phyloP scores from a whole-genome alignment of 2,797 vertebrate species.

The Chrosomus eos region DNA sequence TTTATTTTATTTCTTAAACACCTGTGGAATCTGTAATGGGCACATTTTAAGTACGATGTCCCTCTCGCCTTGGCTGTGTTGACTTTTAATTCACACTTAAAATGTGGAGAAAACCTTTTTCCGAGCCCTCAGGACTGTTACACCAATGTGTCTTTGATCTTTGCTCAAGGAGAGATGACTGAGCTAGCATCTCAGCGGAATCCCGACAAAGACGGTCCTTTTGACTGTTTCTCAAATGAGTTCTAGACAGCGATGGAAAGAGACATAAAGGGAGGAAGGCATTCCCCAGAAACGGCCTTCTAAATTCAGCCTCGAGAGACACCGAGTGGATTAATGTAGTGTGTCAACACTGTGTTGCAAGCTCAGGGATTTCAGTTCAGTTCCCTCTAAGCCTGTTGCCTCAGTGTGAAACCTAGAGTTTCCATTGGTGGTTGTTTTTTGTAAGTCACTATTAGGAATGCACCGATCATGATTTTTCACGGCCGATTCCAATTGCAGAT shows the following conservation, averaged over 20 bases:
- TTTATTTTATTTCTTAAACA: conserved; percentile 10
- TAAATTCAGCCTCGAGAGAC: conserved; percentile 33
- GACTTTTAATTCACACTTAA: conserved; percentile 44
- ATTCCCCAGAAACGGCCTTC: conserved; percentile 20
- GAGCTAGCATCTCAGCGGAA: conserved; percentile 16
- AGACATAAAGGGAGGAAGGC: conserved; percentile 8
- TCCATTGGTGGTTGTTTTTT: background rate
- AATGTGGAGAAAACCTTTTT: conserved; percentile 34
- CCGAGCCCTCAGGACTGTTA: conserved; percentile 25
- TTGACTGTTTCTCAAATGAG: conserved; percentile 40
- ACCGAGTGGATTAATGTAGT: conserved; percentile 37
- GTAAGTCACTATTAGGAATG: background rate
- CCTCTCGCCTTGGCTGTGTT: conserved; percentile 16
- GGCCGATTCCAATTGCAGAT: background rate
- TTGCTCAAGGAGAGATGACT: conserved; percentile 11
- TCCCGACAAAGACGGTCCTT: conserved; percentile 11
- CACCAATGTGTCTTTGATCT: conserved; percentile 44
- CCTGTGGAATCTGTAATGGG: conserved; percentile 30
- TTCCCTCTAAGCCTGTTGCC: conserved; percentile 22
- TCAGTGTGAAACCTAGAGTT: background rate
- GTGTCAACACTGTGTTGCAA: conserved; percentile 41
- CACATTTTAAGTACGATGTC: conserved; percentile 18
- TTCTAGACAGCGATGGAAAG: conserved; percentile 6
- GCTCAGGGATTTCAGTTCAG: conserved; percentile 26
- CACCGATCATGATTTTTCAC: background rate